Percentiles rank a stretch among this genome's conserved stretches.
Evolutionary conservation across 1,140 invertebrate genomes (phyloP).

Genomic region (Hylaeus anthracinus): DNA sequence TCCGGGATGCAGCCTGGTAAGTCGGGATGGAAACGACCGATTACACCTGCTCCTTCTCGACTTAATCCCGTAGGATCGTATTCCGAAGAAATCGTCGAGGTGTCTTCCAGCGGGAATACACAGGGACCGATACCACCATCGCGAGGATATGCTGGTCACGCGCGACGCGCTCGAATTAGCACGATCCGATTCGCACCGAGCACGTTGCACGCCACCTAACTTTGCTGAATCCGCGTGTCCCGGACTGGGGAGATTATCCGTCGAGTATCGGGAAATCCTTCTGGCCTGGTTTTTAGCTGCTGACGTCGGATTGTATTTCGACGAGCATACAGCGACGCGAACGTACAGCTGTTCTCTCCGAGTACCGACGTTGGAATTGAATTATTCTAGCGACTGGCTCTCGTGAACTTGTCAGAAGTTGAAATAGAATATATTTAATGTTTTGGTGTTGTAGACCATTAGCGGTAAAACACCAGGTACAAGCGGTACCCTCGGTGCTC

Average conservation of each 20-base stretch:
- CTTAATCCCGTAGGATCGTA: constrained; percentile 51
- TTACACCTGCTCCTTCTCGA: constrained; percentile 42
- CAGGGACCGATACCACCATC: no score
- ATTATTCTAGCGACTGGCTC: no score
- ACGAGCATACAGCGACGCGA: no score
- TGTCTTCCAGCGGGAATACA: constrained; percentile 20
- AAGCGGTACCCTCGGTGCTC: no score
- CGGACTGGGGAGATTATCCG: background rate
- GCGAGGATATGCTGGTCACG: constrained; percentile 57
- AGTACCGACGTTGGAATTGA: no score
- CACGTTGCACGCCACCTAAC: no score
- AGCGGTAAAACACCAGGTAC: no score
- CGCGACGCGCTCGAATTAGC: constrained; percentile 61
- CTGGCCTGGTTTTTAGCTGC: background rate
- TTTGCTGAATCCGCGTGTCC: constrained; percentile 50
- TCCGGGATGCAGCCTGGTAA: constrained; percentile 37
- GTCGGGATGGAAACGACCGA: constrained; percentile 47
- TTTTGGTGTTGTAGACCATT: no score
- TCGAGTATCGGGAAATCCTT: background rate
- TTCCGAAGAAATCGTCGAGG: constrained; percentile 50
- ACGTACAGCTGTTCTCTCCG: no score
- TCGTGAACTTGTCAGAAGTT: no score
- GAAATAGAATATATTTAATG: no score
- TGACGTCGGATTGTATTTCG: background rate
- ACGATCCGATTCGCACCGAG: constrained; percentile 43